Evolutionary conservation across 2,888 invertebrate species (phyloP), one percentile per base, ranked within the genome.

Genomic region (Hemicrepidius hirtus): DNA sequence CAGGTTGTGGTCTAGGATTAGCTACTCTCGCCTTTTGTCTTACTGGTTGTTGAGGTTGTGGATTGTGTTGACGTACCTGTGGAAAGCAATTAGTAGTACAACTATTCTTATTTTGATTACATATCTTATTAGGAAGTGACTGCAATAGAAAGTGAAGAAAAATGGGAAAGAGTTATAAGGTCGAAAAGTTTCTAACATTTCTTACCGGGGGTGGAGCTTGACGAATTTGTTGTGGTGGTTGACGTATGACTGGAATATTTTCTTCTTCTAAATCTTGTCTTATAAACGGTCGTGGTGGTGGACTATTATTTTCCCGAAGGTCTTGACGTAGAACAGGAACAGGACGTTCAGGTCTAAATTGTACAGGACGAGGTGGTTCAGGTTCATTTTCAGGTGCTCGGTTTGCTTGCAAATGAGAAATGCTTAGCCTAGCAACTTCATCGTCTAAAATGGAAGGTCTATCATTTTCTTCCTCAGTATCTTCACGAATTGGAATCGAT

Each of bases 1-100:
- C 72, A 24, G 24, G 28, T 40, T 18, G 35, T 12, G 83, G 83
- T 24, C 81, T 78, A 46, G 82, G 79, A n/a, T 80, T 75, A 85
- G 83, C 75, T 85, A 86, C 80, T 83, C 86, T 69, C 84, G 77
- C 79, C 87, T 87, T 75, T 87, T 75, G 89, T 74, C 89, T 86
- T n/a, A 87, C 85, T 18, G 85, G 85, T 75, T 88, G 85, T 75
- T 88, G 88, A 68, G 87, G 84, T 12, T 85, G 84, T 40, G 84
- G 88, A 87, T 75, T 88, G 84, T 66, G 89, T 35, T 59, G 86
- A 79, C 71, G 63, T 68, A 62, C 50, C 60, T 50, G 50, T 35
- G 4, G 13, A 53, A 13, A 12, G 6, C 6, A n/a, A n/a, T n/a
- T n/a, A n/a, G n/a, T n/a, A n/a, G n/a, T n/a, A n/a, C n/a, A n/a